Evolutionary conservation across 2,797 vertebrate genomes (phyloP), one percentile per base, ranked within the genome.

Genomic region (Spheniscus humboldti): DNA sequence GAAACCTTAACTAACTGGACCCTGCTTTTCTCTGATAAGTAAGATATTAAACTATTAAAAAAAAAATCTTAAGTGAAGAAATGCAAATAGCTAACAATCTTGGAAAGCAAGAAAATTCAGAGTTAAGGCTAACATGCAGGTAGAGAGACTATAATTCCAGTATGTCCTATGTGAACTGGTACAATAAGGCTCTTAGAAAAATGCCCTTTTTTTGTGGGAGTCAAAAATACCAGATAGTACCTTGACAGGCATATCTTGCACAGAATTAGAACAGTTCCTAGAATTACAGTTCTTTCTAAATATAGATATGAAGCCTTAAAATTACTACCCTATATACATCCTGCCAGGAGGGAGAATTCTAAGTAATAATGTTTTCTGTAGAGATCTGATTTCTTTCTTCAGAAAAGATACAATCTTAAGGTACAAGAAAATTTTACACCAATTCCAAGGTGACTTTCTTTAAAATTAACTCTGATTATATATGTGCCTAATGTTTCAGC

Each of bases 1-100:
- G 97, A 98, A 99, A 98, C 98, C 98, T 98, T 98, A 98, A 98
- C 97, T 98, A 98, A 98, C 98, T 97, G 96, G 98, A 98, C 97
- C 95, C 98, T 98, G 97, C 91, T 97, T 97, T 97, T 95, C 94
- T 79, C 96, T 97, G 98, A 98, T 98, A 98, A 98, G 97, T 98
- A 98, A 98, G 96, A 97, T 96, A 98, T 98, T 97, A 96, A 97
- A 92, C 60, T 59, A 75, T 41, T 12, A 28, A 27, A 68, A 39
- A 67, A 91, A 64, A 94, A 72, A 79, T 35, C 47, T 94, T 84
- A 94, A 94, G 89, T 89, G 71, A 96, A 96, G 85, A 50, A 95
- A 96, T 93, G 93, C 48, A 97, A 97, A 97, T 45, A 92, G 52
- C 68, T 95, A 93, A 72, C 83, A 80, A 79, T 64, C 62, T 86